Evolutionary conservation across 2,888 invertebrate species (phyloP).

Genomic region (Sipunculus nudus): DNA sequence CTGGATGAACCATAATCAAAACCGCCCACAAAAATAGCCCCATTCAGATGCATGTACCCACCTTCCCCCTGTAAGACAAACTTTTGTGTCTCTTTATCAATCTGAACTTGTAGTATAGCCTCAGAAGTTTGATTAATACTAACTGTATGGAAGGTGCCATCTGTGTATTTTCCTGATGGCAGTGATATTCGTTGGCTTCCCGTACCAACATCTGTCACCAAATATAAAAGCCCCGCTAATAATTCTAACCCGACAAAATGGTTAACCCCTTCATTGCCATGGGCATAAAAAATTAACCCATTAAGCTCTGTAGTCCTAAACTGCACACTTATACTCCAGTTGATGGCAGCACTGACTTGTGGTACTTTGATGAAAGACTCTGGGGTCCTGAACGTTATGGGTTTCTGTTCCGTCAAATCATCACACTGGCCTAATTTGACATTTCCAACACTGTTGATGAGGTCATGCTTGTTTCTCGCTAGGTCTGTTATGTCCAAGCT

Average conservation of each 20-base stretch:
- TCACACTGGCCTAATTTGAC: conserved; percentile 72
- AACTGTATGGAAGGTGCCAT: conserved; percentile 93
- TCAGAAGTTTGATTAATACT: conserved; percentile 82
- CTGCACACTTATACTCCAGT: conserved; percentile 89
- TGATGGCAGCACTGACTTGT: conserved; percentile 89
- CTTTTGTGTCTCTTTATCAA: conserved; percentile 72
- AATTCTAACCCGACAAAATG: conserved; percentile 95
- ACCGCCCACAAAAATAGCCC: conserved; percentile 88
- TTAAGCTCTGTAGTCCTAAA: conserved; percentile 95
- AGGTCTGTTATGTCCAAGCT: conserved; percentile 88
- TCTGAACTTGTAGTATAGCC: conserved; percentile 86
- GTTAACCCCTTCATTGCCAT: conserved; percentile 71
- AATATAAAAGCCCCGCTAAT: conserved; percentile 90
- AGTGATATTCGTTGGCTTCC: no score
- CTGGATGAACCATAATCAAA: conserved; percentile 71
- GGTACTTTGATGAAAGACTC: conserved; percentile 79
- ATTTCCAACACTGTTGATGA: conserved; percentile 84
- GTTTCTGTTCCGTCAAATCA: conserved; percentile 71
- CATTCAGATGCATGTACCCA: conserved; percentile 84
- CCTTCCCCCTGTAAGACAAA: conserved; percentile 75
- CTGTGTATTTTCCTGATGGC: conserved; percentile 78
- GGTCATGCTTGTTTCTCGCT: conserved; percentile 82
- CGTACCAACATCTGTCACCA: conserved; percentile 90
- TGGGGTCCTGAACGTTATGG: conserved; percentile 89
- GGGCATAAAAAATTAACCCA: conserved; percentile 91